Conservation (phyloP, 2,797 vertebrate genomes). For the Gephyroberyx darwinii region DNA sequence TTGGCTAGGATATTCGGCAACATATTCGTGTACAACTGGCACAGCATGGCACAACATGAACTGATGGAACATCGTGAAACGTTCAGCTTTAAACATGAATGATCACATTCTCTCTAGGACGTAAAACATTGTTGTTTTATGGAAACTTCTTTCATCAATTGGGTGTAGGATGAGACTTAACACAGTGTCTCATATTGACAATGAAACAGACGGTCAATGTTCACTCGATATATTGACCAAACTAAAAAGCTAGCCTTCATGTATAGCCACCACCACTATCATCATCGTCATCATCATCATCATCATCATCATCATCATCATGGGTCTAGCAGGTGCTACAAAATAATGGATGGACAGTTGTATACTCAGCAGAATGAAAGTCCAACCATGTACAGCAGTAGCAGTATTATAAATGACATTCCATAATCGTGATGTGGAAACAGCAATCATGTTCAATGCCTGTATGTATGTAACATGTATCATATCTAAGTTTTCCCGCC, state of each 20-base stretch:
- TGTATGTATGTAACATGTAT: constrained; percentile 10
- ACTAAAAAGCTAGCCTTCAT: constrained; percentile 22
- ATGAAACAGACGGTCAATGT: constrained; percentile 13
- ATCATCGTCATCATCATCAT: too few species aligned
- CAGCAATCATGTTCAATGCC: not conserved
- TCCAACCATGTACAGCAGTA: constrained; percentile 2
- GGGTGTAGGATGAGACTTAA: not conserved
- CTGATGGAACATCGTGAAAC: not conserved
- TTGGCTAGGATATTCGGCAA: not conserved
- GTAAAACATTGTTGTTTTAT: not conserved
- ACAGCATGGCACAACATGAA: constrained; percentile 1
- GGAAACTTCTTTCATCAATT: not conserved
- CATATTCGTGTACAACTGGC: not conserved
- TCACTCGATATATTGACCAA: constrained; percentile 33
- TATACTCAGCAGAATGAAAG: constrained; percentile 1
- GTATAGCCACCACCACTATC: not conserved
- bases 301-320: too few species aligned
- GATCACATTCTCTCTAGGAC: not conserved
- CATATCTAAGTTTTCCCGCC: not conserved
- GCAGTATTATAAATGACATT: not conserved
- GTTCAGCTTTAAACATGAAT: not conserved
- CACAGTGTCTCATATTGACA: constrained; percentile 11
- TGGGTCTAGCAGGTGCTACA: constrained; percentile 5
- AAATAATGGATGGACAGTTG: constrained; percentile 8
- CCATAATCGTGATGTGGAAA: constrained; percentile 11